Base-by-base conservation (phyloP, 2,113 vertebrate genomes). In the Leucopsar rothschildi region DNA sequence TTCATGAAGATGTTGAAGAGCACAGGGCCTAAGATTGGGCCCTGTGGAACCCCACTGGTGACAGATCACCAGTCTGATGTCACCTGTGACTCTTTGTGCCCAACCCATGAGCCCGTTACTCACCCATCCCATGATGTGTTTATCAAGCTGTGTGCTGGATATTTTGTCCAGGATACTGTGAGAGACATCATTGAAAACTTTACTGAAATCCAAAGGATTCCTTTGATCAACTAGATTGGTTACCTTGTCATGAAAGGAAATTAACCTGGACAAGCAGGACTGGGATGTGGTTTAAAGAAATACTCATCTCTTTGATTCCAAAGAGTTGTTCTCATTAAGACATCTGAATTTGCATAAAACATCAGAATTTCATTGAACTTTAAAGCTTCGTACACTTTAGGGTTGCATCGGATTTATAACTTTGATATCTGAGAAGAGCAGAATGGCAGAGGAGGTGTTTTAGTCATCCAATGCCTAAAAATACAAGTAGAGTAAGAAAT, bases 401-500 rank as follows among this genome's bases (percentile, higher is more conserved):
- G n/a, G 33, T 63, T 44, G 13, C 61, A 71, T 81, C 37, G 84
- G 82, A 71, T 71, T n/a, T 93, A 27, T 81, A 64, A 83, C 69
- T 75, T 86, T 22, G 69, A 40, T 94, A 88, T 92, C 76, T 69
- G 73, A 92, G 91, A 87, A 64, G 73, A 92, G 89, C 77, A 64
- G 69, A 84, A 61, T 94, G 27, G 69, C 69, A 61, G 65, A 92
- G 89, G 83, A 95, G 84, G 69, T 82, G 77, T 86, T 95, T 91
- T 89, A 92, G 73, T 94, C 86, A 93, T 91, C 44, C 71, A 75
- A 29, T 95, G 35, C 63, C 86, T 95, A 95, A 95, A 96, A 93
- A 92, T 93, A 95, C 23, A 45, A 89, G 25, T 68, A 60, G 79
- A 88, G 79, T 95, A 88, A 91, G 76, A 93, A 92, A 72, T 60